These are phyloP conservation scores for Pelecanus crispus DNA, from an alignment of 2,113 vertebrate genomes.

Conservation along the genomic window DNA sequence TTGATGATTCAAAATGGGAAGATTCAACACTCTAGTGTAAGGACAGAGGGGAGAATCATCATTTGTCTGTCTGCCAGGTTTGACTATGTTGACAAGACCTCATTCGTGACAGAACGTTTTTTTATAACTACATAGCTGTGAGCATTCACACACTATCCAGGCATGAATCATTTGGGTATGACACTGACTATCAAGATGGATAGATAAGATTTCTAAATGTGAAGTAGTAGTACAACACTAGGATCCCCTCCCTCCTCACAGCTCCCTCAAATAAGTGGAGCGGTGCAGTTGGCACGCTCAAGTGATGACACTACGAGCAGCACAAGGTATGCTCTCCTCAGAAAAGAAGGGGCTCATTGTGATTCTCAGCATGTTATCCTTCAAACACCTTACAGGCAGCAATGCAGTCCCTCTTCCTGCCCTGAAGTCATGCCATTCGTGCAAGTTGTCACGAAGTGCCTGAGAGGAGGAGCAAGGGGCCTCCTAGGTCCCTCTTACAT, in stretches of 20 bases:
- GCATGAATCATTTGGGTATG: neutral
- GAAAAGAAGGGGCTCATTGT: neutral
- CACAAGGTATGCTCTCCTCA: fast-evolving
- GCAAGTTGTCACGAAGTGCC: neutral
- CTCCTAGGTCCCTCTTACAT: neutral
- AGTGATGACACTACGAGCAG: neutral
- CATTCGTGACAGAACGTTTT: neutral
- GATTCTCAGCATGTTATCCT: neutral
- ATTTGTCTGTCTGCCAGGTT: neutral
- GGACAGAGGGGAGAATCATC: neutral
- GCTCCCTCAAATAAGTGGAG: neutral
- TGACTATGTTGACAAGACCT: too few relatives aligned
- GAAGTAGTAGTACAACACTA: neutral
- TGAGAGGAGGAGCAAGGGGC: neutral
- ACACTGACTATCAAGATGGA: neutral
- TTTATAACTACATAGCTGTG: neutral
- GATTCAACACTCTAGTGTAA: neutral
- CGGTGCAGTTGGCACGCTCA: neutral
- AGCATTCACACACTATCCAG: neutral
- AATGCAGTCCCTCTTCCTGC: neutral
- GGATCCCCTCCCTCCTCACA: neutral
- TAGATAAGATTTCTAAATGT: neutral
- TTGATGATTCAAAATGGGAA: neutral
- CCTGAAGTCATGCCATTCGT: neutral
- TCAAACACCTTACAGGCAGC: neutral